These are phyloP conservation scores for Taenaris catops DNA, from an alignment of 2,888 invertebrate genomes.

Conservation along the genomic window DNA sequence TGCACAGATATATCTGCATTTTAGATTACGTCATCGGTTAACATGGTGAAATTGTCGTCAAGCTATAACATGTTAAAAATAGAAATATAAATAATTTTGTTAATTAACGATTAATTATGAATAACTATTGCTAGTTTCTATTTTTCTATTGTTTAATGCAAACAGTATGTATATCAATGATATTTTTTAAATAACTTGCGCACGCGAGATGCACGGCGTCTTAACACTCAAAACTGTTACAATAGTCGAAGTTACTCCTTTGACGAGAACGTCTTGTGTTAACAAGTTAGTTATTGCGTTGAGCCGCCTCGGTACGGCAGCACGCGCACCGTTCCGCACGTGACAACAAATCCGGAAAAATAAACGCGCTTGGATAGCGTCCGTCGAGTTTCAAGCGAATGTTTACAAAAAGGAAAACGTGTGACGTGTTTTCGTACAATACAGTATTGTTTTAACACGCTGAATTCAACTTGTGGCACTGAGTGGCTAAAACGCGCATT, in stretches of 20 bases:
- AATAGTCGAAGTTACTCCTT: conserved; percentile 6
- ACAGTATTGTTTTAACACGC: conserved; percentile 7
- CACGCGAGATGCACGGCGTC: no score
- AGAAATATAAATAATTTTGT: no score
- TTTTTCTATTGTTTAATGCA: no score
- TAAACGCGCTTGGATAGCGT: conserved; percentile 8
- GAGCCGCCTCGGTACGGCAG: conserved; percentile 11
- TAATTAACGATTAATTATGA: no score
- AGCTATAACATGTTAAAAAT: no score
- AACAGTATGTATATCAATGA: no score
- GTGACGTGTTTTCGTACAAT: conserved; percentile 8
- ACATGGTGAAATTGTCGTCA: no score
- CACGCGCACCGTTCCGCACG: conserved; percentile 11
- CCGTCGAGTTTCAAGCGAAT: conserved; percentile 9
- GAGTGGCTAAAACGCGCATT: not conserved
- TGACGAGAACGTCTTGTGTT: conserved; percentile 8
- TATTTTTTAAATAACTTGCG: no score
- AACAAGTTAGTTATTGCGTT: conserved; percentile 12
- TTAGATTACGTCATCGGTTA: no score
- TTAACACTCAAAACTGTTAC: no score
- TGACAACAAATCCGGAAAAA: conserved; percentile 11
- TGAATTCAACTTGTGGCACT: not conserved
- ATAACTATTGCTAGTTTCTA: no score
- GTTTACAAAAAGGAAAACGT: conserved; percentile 17
- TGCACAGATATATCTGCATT: no score